Conservation (phyloP, 1,140 invertebrate genomes). For the Drosophila subobscura region DNA sequence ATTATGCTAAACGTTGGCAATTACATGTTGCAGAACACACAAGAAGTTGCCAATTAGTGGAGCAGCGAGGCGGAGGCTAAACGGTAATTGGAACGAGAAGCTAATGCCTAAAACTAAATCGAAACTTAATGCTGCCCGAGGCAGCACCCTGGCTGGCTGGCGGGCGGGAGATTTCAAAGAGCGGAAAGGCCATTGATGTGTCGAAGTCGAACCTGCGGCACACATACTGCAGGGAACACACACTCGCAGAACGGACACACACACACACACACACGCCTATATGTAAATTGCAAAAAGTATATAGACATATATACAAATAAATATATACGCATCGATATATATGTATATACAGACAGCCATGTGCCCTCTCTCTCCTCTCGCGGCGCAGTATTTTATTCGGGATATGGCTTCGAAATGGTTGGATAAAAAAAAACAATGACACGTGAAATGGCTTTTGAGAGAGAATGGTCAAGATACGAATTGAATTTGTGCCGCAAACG, state of each 20-base stretch:
- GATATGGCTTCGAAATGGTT: slow-evolving; percentile 77
- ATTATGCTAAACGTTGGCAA: slow-evolving; percentile 46
- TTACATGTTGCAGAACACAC: slow-evolving; percentile 50
- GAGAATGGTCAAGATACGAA: slow-evolving; percentile 71
- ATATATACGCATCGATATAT: slow-evolving; percentile 7
- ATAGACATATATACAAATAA: background rate
- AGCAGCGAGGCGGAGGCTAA: slow-evolving; percentile 14
- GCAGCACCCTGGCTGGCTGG: slow-evolving; percentile 2
- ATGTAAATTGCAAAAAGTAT: slow-evolving; percentile 35
- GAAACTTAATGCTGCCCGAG: slow-evolving; percentile 31
- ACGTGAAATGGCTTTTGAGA: slow-evolving; percentile 82
- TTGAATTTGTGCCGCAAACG: slow-evolving; percentile 53
- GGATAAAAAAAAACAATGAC: slow-evolving; percentile 77
- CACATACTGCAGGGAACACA: background rate
- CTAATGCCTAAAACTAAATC: slow-evolving; percentile 30
- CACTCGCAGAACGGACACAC: background rate
- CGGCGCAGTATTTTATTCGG: slow-evolving; percentile 78
- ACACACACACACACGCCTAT: slow-evolving; percentile 50
- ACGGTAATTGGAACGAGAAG: slow-evolving; percentile 3
- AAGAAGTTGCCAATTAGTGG: slow-evolving; percentile 45
- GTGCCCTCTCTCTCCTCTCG: slow-evolving; percentile 47
- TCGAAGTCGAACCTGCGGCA: background rate
- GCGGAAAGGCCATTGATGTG: slow-evolving; percentile 1
- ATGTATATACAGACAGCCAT: slow-evolving; percentile 43
- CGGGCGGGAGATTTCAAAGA: no score